phyloP scores from a whole-genome alignment of 1,140 invertebrate species.

The Drosophila melanogaster region DNA sequence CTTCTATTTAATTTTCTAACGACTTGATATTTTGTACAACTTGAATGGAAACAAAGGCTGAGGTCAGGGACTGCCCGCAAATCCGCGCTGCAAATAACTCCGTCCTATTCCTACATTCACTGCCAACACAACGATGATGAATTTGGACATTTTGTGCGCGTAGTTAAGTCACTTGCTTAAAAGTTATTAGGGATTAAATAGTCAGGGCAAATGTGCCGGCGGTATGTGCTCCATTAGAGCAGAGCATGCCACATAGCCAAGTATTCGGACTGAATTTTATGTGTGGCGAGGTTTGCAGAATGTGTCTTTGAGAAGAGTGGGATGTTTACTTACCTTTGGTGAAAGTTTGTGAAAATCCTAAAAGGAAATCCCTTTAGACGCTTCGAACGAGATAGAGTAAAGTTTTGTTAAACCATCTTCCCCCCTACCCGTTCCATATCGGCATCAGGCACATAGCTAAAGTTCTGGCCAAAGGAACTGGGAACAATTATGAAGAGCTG shows the following conservation, averaged over 20 bases:
- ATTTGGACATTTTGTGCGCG: constrained; percentile 77
- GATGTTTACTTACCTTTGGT: constrained; percentile 77
- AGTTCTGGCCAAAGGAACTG: constrained; percentile 56
- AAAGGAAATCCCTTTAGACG: constrained; percentile 82
- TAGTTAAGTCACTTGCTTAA: constrained; percentile 78
- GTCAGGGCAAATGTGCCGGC: constrained; percentile 60
- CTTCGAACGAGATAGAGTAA: constrained; percentile 68
- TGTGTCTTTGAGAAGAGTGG: constrained; percentile 27
- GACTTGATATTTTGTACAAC: too few relatives aligned
- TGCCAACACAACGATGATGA: constrained; percentile 61
- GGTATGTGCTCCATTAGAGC: constrained; percentile 69
- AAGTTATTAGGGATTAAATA: constrained; percentile 80
- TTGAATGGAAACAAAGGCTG: constrained; percentile 7
- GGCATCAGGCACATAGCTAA: constrained; percentile 33
- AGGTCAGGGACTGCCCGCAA: constrained; percentile 8
- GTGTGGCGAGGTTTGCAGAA: constrained; percentile 22
- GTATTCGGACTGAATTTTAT: constrained; percentile 37
- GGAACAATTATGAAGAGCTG: constrained; percentile 72
- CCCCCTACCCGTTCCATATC: not conserved
- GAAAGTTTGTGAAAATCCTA: constrained; percentile 81
- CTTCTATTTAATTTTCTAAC: too few relatives aligned
- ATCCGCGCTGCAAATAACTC: not conserved
- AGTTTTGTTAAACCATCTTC: constrained; percentile 46
- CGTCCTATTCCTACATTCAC: constrained; percentile 24
- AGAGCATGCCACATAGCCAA: constrained; percentile 10